Conservation (phyloP, 2,888 invertebrate genomes). For the Volucella zonaria region DNA sequence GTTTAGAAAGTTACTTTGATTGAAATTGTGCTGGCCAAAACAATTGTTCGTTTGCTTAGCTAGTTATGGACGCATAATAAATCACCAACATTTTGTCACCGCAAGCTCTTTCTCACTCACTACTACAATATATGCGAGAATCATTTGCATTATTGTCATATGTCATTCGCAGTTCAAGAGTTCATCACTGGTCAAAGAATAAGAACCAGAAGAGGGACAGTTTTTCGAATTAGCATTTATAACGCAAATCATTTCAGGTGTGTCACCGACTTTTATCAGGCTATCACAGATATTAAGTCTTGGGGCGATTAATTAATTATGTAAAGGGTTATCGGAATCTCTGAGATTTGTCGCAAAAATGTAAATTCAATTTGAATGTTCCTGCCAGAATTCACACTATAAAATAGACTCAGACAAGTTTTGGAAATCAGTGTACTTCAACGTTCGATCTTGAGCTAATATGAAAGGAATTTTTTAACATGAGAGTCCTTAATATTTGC, state of each 20-base stretch:
- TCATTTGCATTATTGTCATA: not conserved
- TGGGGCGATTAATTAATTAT: constrained; percentile 55
- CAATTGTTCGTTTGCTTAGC: too few relatives aligned
- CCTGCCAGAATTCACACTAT: constrained; percentile 59
- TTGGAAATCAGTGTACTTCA: constrained; percentile 71
- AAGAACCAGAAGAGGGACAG: constrained; percentile 9
- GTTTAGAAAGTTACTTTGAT: too few relatives aligned
- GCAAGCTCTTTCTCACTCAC: too few relatives aligned
- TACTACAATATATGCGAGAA: not conserved
- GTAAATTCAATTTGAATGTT: constrained; percentile 31
- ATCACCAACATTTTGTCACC: not conserved
- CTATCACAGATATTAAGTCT: constrained; percentile 18
- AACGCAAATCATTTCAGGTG: constrained; percentile 30
- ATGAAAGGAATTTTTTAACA: constrained; percentile 35
- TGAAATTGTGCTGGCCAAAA: too few relatives aligned
- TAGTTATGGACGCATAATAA: not conserved
- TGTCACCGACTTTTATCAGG: not conserved
- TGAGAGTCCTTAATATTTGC: constrained; percentile 51
- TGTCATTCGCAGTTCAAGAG: constrained; percentile 32
- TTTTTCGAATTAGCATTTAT: constrained; percentile 41
- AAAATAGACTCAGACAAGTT: constrained; percentile 73
- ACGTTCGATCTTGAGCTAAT: constrained; percentile 53
- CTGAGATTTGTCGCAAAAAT: constrained; percentile 24
- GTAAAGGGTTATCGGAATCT: constrained; percentile 30
- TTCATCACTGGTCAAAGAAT: constrained; percentile 47